Evolutionary conservation across 2,888 invertebrate species (phyloP).

Genomic region (Cerceris ruficornis): DNA sequence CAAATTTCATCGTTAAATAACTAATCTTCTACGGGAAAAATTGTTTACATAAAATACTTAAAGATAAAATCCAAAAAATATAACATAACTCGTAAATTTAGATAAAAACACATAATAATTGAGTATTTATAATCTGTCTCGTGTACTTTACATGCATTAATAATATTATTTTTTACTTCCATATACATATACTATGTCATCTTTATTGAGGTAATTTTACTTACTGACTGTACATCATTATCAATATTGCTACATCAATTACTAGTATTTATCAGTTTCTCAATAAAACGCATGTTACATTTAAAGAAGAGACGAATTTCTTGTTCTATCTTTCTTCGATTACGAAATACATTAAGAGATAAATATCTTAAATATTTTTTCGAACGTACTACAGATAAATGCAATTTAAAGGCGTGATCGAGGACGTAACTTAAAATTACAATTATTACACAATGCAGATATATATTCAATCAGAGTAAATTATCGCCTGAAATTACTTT

Average conservation of each 20-base stretch:
- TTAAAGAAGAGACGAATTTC: conserved; percentile 24
- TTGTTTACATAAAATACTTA: too few relatives aligned
- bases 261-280: conserved; percentile 59
- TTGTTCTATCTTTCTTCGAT: conserved; percentile 20
- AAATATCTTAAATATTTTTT: conserved; percentile 43
- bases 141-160: conserved; percentile 37
- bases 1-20: too few relatives aligned
- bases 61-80: too few relatives aligned
- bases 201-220: conserved; percentile 58
- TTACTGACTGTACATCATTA: conserved; percentile 51
- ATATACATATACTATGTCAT: conserved; percentile 40
- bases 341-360: conserved; percentile 43
- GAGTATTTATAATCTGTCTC: conserved; percentile 47
- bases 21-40: too few relatives aligned
- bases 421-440: conserved; percentile 40
- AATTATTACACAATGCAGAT: conserved; percentile 30
- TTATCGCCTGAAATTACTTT: conserved; percentile 41
- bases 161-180: conserved; percentile 29
- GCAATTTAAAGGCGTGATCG: conserved; percentile 44
- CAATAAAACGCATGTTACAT: conserved; percentile 61
- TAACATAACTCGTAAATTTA: neutral
- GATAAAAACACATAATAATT: conserved; percentile 26
- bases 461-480: conserved; percentile 33
- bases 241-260: conserved; percentile 44
- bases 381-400: conserved; percentile 25